Base-by-base conservation (phyloP, 2,888 invertebrate genomes). In the Volucella inflata region DNA sequence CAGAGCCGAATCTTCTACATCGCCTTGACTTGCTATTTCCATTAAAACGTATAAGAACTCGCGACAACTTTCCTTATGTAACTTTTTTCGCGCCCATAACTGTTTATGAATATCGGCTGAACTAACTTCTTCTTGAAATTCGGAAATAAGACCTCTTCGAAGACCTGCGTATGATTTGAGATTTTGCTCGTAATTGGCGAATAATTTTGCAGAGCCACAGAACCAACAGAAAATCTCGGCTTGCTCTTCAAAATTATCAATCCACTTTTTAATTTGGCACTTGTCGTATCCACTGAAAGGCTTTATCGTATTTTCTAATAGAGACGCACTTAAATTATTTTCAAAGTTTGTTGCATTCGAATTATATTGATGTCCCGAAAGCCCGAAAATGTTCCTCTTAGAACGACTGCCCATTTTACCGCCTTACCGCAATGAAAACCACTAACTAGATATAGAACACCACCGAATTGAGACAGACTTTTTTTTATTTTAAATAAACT, bases 61-160 rank as follows among this genome's bases (percentile, higher is more conserved):
- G 2, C 38, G 59, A 38, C 12, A 51, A 8, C 36, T 55, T 59
- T 72, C 46, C 12, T 16, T 21, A 50, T 44, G 30, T 9, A 30
- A 8, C 17, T 72, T 72, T 50, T 40, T 72, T 14, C 46, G 12
- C 16, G 21, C 48, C 10, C 48, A 12, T 12, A 72, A 42, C 36
- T 42, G 11, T 40, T 53, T 55, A 12, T 72, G 68, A 30, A 70
- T 46, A 12, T 50, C 42, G 12, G 74, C 67, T 8, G 44, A 67
- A n/a, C 64, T 64, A 6, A 51, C 65, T 10, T 46, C 46, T 62
- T 62, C 46, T 46, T 62, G 60, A 30, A 62, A 62, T 62, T 62
- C 46, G 0, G 60, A 62, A 46, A 36, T 62, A 0, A 48, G 46
- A 14, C 62, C 36, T 36, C 4, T 36, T 48, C 46, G 46, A 30